Evolutionary conservation across 2,797 vertebrate species (phyloP), one percentile per base, ranked within the genome.

Genomic region (Otolemur crassicaudatus): DNA sequence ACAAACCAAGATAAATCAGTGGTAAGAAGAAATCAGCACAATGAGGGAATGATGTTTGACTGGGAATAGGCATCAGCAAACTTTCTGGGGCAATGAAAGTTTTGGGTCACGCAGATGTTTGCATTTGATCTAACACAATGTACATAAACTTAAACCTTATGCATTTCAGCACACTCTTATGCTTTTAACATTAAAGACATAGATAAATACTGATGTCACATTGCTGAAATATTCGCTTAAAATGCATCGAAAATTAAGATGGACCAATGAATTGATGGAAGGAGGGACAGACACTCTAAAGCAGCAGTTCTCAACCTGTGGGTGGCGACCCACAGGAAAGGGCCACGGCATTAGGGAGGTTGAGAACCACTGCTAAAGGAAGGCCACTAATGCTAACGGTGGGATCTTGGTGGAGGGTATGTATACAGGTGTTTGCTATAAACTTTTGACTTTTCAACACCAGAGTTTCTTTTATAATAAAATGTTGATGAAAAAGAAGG

Each of bases 221-320:
- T 75, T 69, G 8, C 49, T 40, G 7, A 87, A 91, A 88, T 63
- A 12, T 58, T 72, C 79, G 77, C 77, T 65, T 72, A 49, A 87
- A 49, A 75, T 81, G 46, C 23, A 53, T 49, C 46, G 83, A 91
- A 80, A 76, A 72, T 34, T 37, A 72, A 87, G 25, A 63, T 22
- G 25, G 56, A 7, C 58, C 29, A 17, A 27, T 22, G 25, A 23
- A 29, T 27, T 13, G 20, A 27, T 1, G 8, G 58, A 83, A 53
- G 11, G 61, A 46, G 3, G 29, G 40, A 63, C 22, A 58, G 61
- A 53, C 49, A 16, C 49, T 49, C 49, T 53, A 53, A 53, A 53
- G 49, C 49, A 53, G 49, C 4, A 14, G 14, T 53, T 53, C 49
- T 53, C 49, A 53, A 4, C 14, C 49, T 16, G 14, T 53, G 49